These are phyloP conservation scores for Pristionchus arcanus DNA, from an alignment of 2,888 invertebrate genomes.

Conservation along the genomic window DNA sequence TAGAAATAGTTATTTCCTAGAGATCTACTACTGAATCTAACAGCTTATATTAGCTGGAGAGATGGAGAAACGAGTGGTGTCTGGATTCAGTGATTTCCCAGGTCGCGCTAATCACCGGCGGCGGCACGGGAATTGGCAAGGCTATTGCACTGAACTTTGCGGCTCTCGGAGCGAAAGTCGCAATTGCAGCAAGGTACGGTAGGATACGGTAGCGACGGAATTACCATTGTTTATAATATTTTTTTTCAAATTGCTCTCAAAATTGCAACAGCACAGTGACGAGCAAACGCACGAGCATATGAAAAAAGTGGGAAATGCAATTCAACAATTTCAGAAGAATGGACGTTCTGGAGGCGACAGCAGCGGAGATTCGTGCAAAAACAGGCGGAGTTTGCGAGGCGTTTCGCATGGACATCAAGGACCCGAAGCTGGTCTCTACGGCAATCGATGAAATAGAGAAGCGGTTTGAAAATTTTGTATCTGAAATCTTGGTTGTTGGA, in stretches of 20 bases:
- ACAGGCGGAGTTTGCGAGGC: slow-evolving; percentile 76
- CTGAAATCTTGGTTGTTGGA: neutral
- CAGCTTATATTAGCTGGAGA: no score
- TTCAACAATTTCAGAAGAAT: slow-evolving; percentile 78
- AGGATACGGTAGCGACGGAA: no score
- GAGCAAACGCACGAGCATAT: no score
- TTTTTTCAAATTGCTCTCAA: no score
- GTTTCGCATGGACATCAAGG: slow-evolving; percentile 82
- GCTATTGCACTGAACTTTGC: slow-evolving; percentile 82
- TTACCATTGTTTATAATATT: no score
- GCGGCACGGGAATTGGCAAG: slow-evolving; percentile 83
- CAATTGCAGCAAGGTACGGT: slow-evolving; percentile 81
- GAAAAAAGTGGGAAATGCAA: neutral
- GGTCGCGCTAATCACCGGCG: slow-evolving; percentile 83
- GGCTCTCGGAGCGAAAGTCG: slow-evolving; percentile 82
- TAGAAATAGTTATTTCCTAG: no score
- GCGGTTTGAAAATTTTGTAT: slow-evolving; percentile 59
- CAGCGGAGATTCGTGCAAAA: slow-evolving; percentile 80
- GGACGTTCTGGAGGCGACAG: slow-evolving; percentile 81
- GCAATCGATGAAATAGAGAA: slow-evolving; percentile 81
- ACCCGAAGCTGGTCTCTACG: slow-evolving; percentile 80
- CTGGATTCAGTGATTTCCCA: slow-evolving; percentile 46
- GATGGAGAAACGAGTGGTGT: no score
- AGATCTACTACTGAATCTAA: no score
- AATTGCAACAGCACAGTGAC: no score